Base-by-base conservation (phyloP, 1,140 invertebrate species). In the Gryllus bimaculatus region DNA sequence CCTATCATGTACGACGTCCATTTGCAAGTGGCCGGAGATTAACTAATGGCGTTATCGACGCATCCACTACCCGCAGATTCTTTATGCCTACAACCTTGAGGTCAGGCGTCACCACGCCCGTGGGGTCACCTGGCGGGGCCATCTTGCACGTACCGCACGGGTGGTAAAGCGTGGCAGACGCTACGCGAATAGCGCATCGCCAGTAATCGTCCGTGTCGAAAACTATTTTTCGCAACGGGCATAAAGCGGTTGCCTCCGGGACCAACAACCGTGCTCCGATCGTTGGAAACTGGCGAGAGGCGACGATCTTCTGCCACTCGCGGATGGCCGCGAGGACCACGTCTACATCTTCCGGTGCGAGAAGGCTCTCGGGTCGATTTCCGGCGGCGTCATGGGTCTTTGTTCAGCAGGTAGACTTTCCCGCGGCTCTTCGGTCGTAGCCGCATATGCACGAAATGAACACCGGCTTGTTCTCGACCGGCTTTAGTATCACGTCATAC, bases 121-220 rank as follows among this genome's bases (percentile, higher is more conserved):
- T 39, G 10, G 26, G 20, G 49, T 81, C 81, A 10, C 48, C 54
- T 74, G 76, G 39, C 8, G 81, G 81, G 8, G 81, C 81, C 81
- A 82, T 81, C 74, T 82, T 82, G 75, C 81, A 81, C 1, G 81
- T 81, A 0, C 92, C 93, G 13, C 75, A 94, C 85, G 96, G 94
- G 83, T 95, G 81, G 7, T 66, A 66, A 13, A 82, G 81, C 13
- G 83, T 82, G 10, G 81, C 79, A 8, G 82, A 83, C 77, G 81
- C 82, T 18, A 80, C 80, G 77, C 83, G 81, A 6, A 83, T 82
- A 18, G 83, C 81, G 81, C 86, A 87, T 73, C 81, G 80, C 81
- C 86, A 83, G 77, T 87, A 87, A 8, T 81, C 80, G 74, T 83
- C 82, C 26, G 82, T 82, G 75, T 82, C 82, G 12, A 82, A 82